Conservation (phyloP, 2,888 invertebrate genomes). For the Agrilus biguttatus region DNA sequence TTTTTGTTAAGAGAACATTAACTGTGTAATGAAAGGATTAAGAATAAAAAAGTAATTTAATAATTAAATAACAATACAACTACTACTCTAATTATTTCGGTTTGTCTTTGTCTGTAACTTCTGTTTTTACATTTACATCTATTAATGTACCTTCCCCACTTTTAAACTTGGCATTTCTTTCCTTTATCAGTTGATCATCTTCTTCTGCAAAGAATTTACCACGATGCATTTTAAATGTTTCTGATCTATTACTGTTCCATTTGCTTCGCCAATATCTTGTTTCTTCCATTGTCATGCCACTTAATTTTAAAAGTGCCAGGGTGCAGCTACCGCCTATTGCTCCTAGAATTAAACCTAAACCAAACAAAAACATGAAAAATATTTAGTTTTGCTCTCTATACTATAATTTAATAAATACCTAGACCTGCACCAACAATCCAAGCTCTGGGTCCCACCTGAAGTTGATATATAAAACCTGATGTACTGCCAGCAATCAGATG, state of each 20-base stretch:
- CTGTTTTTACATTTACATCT: too few relatives aligned
- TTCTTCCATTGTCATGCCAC: constrained; percentile 50
- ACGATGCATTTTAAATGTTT: constrained; percentile 22
- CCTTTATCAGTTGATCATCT: constrained; percentile 9
- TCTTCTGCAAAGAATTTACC: constrained; percentile 18
- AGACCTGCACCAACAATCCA: constrained; percentile 50
- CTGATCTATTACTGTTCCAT: constrained; percentile 29
- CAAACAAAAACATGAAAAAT: constrained; percentile 1
- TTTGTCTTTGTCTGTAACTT: too few relatives aligned
- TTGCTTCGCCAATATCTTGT: constrained; percentile 44
- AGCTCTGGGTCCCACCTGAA: constrained; percentile 51
- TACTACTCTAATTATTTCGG: too few relatives aligned
- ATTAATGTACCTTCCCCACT: too few relatives aligned
- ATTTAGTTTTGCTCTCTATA: neutral
- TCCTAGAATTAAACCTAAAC: constrained; percentile 45
- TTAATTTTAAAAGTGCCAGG: constrained; percentile 37
- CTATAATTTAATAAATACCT: constrained; percentile 30
- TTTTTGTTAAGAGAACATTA: too few relatives aligned
- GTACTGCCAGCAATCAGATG: constrained; percentile 48
- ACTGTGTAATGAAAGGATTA: too few relatives aligned
- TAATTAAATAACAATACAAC: too few relatives aligned
- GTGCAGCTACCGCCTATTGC: constrained; percentile 42
- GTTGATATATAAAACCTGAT: constrained; percentile 53
- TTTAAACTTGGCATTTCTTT: too few relatives aligned
- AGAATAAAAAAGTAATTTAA: too few relatives aligned